Base-by-base conservation (phyloP, 2,113 vertebrate genomes). In the Ochotona princeps region DNA sequence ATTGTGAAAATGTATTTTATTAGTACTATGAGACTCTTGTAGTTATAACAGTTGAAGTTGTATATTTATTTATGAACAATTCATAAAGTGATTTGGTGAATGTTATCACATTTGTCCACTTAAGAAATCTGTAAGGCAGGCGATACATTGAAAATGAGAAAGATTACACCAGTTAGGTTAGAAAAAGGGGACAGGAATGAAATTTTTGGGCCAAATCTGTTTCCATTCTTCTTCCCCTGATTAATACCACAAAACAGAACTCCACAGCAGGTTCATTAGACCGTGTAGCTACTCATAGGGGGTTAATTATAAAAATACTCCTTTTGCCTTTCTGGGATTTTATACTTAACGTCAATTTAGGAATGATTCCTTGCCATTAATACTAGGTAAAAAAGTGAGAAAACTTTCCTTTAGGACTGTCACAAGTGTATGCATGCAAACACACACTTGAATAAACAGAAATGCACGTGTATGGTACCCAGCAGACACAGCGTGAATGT, bases 1-100 rank as follows among this genome's bases (percentile, higher is more conserved):
- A 47, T 72, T 63, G 49, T 92, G 26, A 67, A 95, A 83, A 93
- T 30, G 13, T 57, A 82, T 87, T 79, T 57, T 90, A 23, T 35
- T 89, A 74, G 12, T 79, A 26, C 15, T 79, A 9, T 66, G 28
- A 82, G 76, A 84, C 26, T 63, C 81, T 80, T 74, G 8, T 51
- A 44, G 38, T 44, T 44, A 44, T 44, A 44, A 44, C 13, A 70
- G 4, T 30, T 83, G 80, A 82, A 54, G 28, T 0, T 20, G 49
- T 69, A 20, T 65, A 5, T 85, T 49, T 80, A 73, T 85, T 74
- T 83, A 7, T 18, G 44, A 5, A 8, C 38, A 54, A 4, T 76
- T 93, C 74, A 38, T 88, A 25, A 82, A 72, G 32, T 47, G 26
- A 47, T 88, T 38, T 96, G 12, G 63, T 21, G 7, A 76, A 7